Conservation (phyloP, 2,113 vertebrate genomes). For the Pachypanchax playfairii region DNA sequence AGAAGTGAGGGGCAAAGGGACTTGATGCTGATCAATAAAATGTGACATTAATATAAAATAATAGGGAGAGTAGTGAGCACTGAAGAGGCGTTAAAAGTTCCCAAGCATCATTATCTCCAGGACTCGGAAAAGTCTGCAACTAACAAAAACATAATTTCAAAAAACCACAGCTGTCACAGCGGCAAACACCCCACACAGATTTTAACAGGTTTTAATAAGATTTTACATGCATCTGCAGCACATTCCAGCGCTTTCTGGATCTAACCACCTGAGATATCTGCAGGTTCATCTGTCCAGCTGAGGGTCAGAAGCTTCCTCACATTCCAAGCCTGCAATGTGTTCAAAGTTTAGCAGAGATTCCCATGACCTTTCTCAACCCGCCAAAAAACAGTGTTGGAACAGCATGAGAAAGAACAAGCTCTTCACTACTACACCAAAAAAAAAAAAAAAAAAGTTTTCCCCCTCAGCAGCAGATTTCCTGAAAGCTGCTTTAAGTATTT, state of each 20-base stretch:
- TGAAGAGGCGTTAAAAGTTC: conserved; percentile 3
- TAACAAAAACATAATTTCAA: conserved; percentile 6
- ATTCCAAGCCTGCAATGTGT: not conserved
- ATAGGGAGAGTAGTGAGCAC: conserved; percentile 7
- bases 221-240: not conserved
- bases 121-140: not conserved
- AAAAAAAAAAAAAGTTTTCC: not conserved
- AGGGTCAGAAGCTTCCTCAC: not conserved
- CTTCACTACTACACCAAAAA: not conserved
- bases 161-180: not conserved
- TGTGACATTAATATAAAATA: conserved; percentile 34
- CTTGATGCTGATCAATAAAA: conserved; percentile 26
- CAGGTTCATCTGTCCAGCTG: not conserved
- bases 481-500: not conserved
- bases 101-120: conserved; percentile 16
- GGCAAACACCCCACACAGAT: not conserved
- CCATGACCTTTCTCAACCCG: not conserved
- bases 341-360: not conserved
- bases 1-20: conserved; percentile 13
- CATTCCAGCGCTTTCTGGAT: not conserved
- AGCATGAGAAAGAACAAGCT: not conserved
- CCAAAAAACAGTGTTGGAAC: not conserved
- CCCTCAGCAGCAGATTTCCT: not conserved
- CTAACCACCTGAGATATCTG: not conserved
- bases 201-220: not conserved